Evolutionary conservation across 2,113 vertebrate species (phyloP), one percentile per base, ranked within the genome.

Genomic region (Ictalurus punctatus): DNA sequence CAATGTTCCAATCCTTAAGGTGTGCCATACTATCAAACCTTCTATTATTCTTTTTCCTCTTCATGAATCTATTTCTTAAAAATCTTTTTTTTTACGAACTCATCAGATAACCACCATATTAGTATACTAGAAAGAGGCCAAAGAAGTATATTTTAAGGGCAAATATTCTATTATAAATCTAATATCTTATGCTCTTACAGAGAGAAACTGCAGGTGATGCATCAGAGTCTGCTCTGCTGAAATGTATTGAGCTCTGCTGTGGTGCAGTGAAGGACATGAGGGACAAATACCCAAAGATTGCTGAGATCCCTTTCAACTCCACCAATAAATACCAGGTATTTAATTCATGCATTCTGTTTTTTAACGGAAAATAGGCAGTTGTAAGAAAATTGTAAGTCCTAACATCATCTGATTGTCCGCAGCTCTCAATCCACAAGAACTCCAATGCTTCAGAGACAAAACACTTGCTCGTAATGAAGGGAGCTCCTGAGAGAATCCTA

Each of bases 261-360:
- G 98, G 97, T n/a, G 94, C 97, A 0, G 97, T 98, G n/a, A 90
- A 86, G 14, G 95, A 94, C 63, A 97, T 98, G 93, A 94, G 98
- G 78, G 97, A 98, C 0, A 96, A 95, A 88, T 98, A 97, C 90
- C 56, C 84, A 76, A 98, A 98, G 87, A 84, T 97, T 90, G 84
- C 96, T 0, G 98, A 99, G 91, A 98, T 98, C 89, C 98, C 98
- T 27, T 99, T 99, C 95, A 98, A 99, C 93, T 98, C 97, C 69
- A 98, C 97, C 93, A 98, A 98, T 94, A 99, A 99, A 87, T 99
- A 98, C 92, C 98, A 99, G 97, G 98, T 98, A 89, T 63, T 69
- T 71, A 44, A 13, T 56, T 23, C 44, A 87, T 76, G 30, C 27
- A 59, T 58, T 87, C n/a, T 3, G n/a, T 48, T 2, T n/a, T 85